Base-by-base conservation (phyloP, 2,888 invertebrate genomes). In the Amiota mariae region DNA sequence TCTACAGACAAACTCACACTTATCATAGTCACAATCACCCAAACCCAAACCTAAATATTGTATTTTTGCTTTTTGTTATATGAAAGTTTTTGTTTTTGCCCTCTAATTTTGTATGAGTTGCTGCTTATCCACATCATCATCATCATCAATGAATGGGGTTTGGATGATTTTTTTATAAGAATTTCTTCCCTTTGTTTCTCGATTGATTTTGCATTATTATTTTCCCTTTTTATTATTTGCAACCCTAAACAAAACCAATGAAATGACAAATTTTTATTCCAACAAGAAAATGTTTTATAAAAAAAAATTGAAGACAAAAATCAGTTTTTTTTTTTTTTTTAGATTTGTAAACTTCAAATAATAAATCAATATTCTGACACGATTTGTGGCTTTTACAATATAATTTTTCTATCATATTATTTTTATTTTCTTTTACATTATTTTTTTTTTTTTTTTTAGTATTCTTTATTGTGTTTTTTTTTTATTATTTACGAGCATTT, bases 401-500 rank as follows among this genome's bases (percentile, higher is more conserved):
- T 59, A 59, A 59, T 3, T 36, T 36, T 36, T 59, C 59, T 11
- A 59, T 59, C 3, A 59, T 11, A 8, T 11, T 15, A 18, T 13
- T 11, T 13, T 59, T n/a, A 18, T n/a, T n/a, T 59, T 9, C 1
- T 9, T 59, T 13, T 59, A 59, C 2, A n/a, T n/a, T n/a, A n/a
- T n/a, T n/a, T 24, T 24, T 24, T 1, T 59, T 59, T 18, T 59
- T 2, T 13, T 59, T 59, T 18, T 59, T 59, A 59, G n/a, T 11
- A 4, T n/a, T 51, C 12, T 15, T 15, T 57, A 15, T 15, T 8
- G 8, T 59, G 6, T 20, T 15, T 18, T 2, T 13, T 18, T 59
- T 59, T 48, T 48, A 70, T 51, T 70, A 70, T 68, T 20, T 67
- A 48, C 1, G 71, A 15, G 24, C 48, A 10, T 46, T 46, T 46